phyloP scores from a whole-genome alignment of 2,888 invertebrate genomes.

The Gasteruption jaculator region DNA sequence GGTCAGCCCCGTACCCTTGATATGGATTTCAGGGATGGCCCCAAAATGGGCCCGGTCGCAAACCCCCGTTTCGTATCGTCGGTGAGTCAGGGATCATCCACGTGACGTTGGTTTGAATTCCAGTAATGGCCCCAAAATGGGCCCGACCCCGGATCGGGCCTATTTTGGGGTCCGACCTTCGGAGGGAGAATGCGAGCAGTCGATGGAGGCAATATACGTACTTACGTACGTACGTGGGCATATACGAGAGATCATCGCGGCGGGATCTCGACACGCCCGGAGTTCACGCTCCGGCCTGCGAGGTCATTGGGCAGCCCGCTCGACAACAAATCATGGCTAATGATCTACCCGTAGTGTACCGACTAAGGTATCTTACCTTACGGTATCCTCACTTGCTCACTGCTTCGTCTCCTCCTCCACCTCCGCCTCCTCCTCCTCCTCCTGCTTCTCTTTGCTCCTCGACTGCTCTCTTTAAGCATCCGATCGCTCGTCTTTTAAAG shows the following conservation, averaged over 20 bases:
- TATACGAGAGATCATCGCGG: slow-evolving; percentile 32
- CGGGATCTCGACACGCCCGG: slow-evolving; percentile 37
- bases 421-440: slow-evolving; percentile 17
- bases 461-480: slow-evolving; percentile 14
- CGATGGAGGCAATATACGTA: too few species aligned
- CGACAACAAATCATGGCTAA: slow-evolving; percentile 53
- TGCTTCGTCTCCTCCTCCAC: slow-evolving; percentile 9
- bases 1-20: too few species aligned
- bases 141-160: too few species aligned
- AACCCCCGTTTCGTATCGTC: too few species aligned
- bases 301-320: slow-evolving; percentile 51
- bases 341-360: slow-evolving; percentile 48
- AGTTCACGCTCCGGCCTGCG: slow-evolving; percentile 40
- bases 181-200: too few species aligned
- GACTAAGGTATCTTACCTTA: slow-evolving; percentile 38
- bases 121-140: too few species aligned
- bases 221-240: slow-evolving; percentile 17
- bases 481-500: slow-evolving; percentile 1
- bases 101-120: too few species aligned
- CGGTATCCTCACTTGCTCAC: not conserved
- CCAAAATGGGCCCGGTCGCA: too few species aligned
- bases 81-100: too few species aligned
- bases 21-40: too few species aligned
- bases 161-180: too few species aligned
- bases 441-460: slow-evolving; percentile 2